Base-by-base conservation (phyloP, 2,113 vertebrate genomes). In the Hypocryptadius cinnamomeus region DNA sequence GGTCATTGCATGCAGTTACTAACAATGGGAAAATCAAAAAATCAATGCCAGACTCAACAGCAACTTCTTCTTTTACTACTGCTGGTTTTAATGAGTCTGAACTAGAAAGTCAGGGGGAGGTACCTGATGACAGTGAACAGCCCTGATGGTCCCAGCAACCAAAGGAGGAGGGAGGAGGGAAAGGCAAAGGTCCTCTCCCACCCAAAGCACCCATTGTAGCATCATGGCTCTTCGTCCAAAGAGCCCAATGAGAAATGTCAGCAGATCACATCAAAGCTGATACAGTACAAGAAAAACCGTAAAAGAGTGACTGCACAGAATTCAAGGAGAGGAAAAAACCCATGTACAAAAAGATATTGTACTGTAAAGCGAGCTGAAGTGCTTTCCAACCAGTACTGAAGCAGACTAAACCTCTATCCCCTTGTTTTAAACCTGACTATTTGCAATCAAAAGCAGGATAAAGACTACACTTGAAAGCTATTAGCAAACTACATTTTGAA, bases 401-500 rank as follows among this genome's bases (percentile, higher is more conserved):
- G 59, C 0, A 61, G 54, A 85, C 24, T 44, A 79, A 89, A 73
- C 24, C 47, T 60, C 71, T 47, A 64, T 31, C 31, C 70, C 40
- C n/a, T 18, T 54, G 40, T 83, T 74, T 61, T 20, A 91, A 89
- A 57, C 14, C 10, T 60, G 50, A 59, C 47, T 82, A 76, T 79
- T 79, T 93, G 68, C 82, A 60, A 83, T 71, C 79, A 94, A 63
- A 92, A 90, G 54, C 48, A 80, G 68, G 47, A 70, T 35, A 60
- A 63, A 94, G 71, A 74, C 71, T 59, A 48, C 44, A 77, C 40
- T 86, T 44, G 53, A 85, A 90, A 76, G 63, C 93, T 81, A 95
- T 94, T 93, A 96, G 92, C 84, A 94, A 91, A 79, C 42, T 56
- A 54, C 83, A 77, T 73, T 89, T 95, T 89, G 83, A 93, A 56